Base-by-base conservation (phyloP, 35 echinoderm and acorn worm species). In the Apostichopus parvimensis region DNA sequence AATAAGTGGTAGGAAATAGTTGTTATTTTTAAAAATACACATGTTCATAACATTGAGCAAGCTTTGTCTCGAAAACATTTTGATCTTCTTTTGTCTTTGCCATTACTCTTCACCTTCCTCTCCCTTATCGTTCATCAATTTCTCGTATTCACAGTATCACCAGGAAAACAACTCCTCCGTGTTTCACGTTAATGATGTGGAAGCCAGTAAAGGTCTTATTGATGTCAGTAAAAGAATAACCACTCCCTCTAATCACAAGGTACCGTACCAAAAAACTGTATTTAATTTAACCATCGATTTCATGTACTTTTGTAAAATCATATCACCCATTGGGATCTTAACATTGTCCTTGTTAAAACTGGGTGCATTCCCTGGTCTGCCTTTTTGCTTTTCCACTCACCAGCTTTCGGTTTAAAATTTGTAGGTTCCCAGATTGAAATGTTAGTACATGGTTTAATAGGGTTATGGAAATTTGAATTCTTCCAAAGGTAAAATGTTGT, bases 151-250 rank as follows among this genome's bases (percentile, higher is more conserved):
- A 68, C 86, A 94, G 93, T 87, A 91, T 84, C 80, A 91, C 10
- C 77, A 87, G 76, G 93, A 94, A 57, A 34, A 83, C 22, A 77
- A 94, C 14, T 57, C 22, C 21, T 79, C 89, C 17, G 65, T 94
- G 55, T 94, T 94, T 58, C 87, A 86, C 45, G 93, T 94, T 52
- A 82, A 91, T 59, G 90, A 92, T 66, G 21, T 86, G 53, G 89
- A 80, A 20, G 75, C 93, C 57, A 90, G 93, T 45, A 45, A 77
- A 58, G 89, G 89, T 1, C 78, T 94, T 5, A 77, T 26, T 54
- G 82, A 84, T 87, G 66, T 92, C 64, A 94, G 93, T 55, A 85
- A 21, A 22, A 76, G 93, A 77, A 94, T 94, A 52, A 94, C 93
- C 45, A 77, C 93, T 4, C 79, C 79, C 22, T 92, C 60, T 6